Base-by-base conservation (phyloP, 2,888 invertebrate species). In the Caenorhabditis doughertyi region DNA sequence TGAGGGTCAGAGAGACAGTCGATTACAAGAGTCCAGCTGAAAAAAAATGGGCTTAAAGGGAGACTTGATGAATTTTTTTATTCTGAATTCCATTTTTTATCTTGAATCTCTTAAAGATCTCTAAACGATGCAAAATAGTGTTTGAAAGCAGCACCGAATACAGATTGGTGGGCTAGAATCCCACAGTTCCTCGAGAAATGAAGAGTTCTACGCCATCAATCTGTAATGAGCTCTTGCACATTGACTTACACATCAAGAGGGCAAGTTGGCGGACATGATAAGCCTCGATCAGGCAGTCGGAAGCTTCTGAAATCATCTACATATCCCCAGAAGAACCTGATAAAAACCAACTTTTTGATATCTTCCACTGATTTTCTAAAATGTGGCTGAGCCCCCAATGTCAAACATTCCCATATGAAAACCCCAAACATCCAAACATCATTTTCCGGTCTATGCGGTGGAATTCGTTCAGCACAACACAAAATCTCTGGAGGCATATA, bases 361-460 rank as follows among this genome's bases (percentile, higher is more conserved):
- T 91, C 91, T 11, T 88, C 88, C 42, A 89, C 82, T 0, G 87
- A 86, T 27, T 89, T 81, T 82, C 89, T 87, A 72, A 83, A 91
- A 77, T 91, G 91, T 11, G 89, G 89, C 18, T 87, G 85, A n/a
- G 88, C 88, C n/a, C 90, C 89, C 4, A 90, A 80, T 1, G 90
- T 90, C 56, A 89, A 87, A 64, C 90, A 91, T 67, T 91, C 89
- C 90, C 90, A 91, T 23, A 84, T 80, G 8, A 90, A 84, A 3
- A 90, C 89, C 35, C 90, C 90, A 49, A 90, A 89, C 90, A 90
- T 90, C 89, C 91, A 91, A 16, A 90, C 89, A 79, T 91, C 91
- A 53, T 88, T 87, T 70, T 91, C 91, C 3, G 89, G 85, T 8
- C 89, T 84, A 76, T 91, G 91, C 21, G 82, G 87, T 13, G 89